These are phyloP conservation scores for Seriola quinqueradiata DNA, from an alignment of 2,113 vertebrate species.

Conservation along the genomic window DNA sequence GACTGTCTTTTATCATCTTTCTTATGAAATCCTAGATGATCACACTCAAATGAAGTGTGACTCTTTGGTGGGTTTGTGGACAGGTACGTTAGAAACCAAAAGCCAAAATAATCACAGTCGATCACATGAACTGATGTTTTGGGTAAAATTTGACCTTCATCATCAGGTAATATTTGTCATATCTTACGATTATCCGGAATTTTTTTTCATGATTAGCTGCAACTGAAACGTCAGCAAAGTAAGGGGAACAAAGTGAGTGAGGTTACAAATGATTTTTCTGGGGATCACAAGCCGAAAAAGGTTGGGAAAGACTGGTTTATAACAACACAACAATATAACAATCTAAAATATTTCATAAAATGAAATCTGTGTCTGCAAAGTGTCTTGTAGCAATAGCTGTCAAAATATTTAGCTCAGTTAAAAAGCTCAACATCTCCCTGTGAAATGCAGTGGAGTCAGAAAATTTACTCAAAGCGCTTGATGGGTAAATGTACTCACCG, in stretches of 20 bases:
- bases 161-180: neutral
- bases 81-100: no score
- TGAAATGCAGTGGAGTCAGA: neutral
- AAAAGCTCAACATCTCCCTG: neutral
- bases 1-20: neutral
- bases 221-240: neutral
- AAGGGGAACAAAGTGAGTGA: neutral
- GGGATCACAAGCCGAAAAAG: neutral
- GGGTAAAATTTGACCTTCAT: neutral
- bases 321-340: neutral
- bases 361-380: slow-evolving; percentile 1
- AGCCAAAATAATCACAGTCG: no score
- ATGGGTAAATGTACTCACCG: neutral
- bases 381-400: neutral
- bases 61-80: neutral
- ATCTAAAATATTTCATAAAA: neutral
- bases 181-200: neutral
- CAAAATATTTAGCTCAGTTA: neutral
- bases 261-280: neutral
- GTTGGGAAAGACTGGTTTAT: neutral
- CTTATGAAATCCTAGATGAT: neutral
- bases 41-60: neutral
- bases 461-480: neutral
- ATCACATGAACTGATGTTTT: neutral
- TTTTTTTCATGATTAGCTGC: neutral